Percentiles rank a stretch among this genome's conserved stretches.
Evolutionary conservation across 1,140 invertebrate genomes (phyloP).

Genomic region (Helicoverpa zea): DNA sequence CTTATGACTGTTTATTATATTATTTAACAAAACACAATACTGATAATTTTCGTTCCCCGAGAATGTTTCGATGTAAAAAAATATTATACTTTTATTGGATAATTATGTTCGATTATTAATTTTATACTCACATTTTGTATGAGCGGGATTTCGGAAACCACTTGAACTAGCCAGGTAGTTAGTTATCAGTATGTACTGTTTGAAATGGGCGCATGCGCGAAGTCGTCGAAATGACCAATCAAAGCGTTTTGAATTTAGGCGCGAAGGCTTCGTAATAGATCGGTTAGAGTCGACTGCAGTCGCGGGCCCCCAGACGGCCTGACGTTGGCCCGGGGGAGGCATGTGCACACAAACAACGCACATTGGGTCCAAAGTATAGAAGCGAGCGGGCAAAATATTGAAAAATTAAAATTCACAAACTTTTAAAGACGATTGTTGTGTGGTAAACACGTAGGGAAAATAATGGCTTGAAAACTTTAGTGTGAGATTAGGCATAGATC

Average conservation of each 20-base stretch:
- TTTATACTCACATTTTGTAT: neutral
- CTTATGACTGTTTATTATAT: neutral
- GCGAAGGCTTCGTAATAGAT: neutral
- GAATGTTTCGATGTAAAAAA: too few relatives aligned
- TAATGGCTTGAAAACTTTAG: too few relatives aligned
- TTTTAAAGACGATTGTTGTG: too few relatives aligned
- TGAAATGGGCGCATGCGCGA: slow-evolving; percentile 6
- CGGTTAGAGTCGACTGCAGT: neutral
- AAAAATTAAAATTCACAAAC: too few relatives aligned
- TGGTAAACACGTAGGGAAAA: too few relatives aligned
- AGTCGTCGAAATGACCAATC: neutral
- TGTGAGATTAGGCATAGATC: too few relatives aligned
- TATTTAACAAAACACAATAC: neutral
- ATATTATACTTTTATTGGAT: too few relatives aligned
- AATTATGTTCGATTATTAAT: too few relatives aligned
- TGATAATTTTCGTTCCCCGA: too few relatives aligned
- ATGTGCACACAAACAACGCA: neutral
- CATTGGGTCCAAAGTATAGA: too few relatives aligned
- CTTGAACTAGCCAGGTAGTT: neutral
- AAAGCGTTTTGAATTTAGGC: neutral
- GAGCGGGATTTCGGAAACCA: slow-evolving; percentile 5
- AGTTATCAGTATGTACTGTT: neutral
- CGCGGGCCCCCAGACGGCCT: neutral
- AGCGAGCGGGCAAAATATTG: too few relatives aligned
- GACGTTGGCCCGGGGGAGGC: neutral